Percentiles rank a stretch among this genome's conserved stretches.
These are phyloP conservation scores for Thunnus albacares DNA, from an alignment of 2,797 vertebrate genomes.

Conservation along the genomic window DNA sequence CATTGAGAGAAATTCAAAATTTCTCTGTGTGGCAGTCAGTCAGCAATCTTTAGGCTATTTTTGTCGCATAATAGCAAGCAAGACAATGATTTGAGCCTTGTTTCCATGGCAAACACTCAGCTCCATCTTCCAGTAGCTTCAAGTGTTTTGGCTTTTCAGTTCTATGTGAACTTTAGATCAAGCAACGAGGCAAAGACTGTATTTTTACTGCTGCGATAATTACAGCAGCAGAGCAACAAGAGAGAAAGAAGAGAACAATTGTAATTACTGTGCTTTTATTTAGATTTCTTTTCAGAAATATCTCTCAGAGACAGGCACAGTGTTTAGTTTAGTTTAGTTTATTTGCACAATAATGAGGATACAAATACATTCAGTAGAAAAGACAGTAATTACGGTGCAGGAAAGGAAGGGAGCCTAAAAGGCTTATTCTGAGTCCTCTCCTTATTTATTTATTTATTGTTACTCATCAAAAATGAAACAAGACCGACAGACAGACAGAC, in stretches of 20 bases:
- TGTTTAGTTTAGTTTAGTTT: not conserved
- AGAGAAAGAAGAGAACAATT: not conserved
- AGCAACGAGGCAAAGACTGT: slow-evolving; percentile 11
- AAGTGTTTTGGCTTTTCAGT: slow-evolving; percentile 39
- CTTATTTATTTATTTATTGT: too few relatives aligned
- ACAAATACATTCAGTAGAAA: too few relatives aligned
- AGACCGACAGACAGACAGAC: too few relatives aligned
- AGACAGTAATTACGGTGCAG: too few relatives aligned
- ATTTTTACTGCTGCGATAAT: slow-evolving; percentile 19
- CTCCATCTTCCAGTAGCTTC: slow-evolving; percentile 43
- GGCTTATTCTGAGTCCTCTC: too few relatives aligned
- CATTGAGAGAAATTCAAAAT: slow-evolving; percentile 48
- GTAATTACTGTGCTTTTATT: not conserved
- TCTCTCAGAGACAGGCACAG: not conserved
- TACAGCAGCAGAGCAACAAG: slow-evolving; percentile 10
- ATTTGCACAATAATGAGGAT: too few relatives aligned
- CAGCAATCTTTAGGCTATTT: slow-evolving; percentile 44
- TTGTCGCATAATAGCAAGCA: slow-evolving; percentile 48
- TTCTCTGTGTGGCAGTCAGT: slow-evolving; percentile 28
- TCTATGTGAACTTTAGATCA: slow-evolving; percentile 36
- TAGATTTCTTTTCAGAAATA: not conserved
- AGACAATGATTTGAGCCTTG: slow-evolving; percentile 57
- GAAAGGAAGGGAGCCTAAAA: too few relatives aligned
- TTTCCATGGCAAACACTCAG: slow-evolving; percentile 77
- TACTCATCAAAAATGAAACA: too few relatives aligned